Evolutionary conservation across 2,113 vertebrate species (phyloP).

Genomic region (Trogon melanurus): DNA sequence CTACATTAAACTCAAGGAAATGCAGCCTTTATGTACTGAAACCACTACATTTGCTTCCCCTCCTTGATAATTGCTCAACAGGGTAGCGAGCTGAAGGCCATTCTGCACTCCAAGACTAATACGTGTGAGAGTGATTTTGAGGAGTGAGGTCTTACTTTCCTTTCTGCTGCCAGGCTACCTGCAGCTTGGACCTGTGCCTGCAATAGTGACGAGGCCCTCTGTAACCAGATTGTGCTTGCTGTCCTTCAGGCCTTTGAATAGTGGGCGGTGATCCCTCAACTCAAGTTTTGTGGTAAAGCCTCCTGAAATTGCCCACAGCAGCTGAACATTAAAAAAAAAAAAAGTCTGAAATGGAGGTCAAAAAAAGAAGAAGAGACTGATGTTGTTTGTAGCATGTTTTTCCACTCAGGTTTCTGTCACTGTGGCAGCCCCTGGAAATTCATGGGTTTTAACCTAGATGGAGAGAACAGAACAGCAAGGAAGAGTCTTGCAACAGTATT

Average conservation of each 20-base stretch:
- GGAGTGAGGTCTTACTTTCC: neutral
- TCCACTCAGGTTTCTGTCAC: neutral
- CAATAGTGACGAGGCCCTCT: neutral
- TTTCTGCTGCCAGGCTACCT: neutral
- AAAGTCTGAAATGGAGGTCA: neutral
- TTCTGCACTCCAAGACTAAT: neutral
- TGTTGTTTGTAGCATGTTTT: neutral
- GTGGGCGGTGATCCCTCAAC: neutral
- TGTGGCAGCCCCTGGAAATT: neutral
- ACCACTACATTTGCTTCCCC: neutral
- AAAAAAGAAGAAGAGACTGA: neutral
- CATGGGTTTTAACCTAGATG: neutral
- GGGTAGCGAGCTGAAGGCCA: neutral
- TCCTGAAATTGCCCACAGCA: neutral
- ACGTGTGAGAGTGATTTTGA: neutral
- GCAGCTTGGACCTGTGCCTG: neutral
- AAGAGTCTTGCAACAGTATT: neutral
- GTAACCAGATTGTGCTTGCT: neutral
- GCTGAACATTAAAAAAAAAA: neutral
- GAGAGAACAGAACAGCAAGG: neutral
- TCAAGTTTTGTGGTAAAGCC: neutral
- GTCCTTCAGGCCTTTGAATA: neutral
- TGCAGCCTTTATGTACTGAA: neutral
- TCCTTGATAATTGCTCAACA: neutral
- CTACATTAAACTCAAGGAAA: neutral